Conservation (phyloP, 2,888 invertebrate genomes). For the Geophilus truncorum region DNA sequence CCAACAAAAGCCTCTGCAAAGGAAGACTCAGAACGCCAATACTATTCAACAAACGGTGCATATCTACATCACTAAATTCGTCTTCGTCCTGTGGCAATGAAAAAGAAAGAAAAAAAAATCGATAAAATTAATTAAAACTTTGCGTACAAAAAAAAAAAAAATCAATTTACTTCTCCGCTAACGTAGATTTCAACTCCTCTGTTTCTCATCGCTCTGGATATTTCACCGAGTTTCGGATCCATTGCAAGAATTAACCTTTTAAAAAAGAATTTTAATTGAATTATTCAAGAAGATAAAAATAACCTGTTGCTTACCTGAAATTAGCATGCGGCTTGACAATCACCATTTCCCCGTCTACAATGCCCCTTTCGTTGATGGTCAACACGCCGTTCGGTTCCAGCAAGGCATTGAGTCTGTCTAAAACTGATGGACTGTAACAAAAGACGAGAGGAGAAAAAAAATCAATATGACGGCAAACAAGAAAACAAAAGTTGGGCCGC, state of each 20-base stretch:
- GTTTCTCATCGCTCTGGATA: constrained; percentile 98
- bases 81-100: constrained; percentile 28
- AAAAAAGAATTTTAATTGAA: neutral
- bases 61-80: constrained; percentile 4
- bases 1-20: neutral
- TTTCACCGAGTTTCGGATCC: constrained; percentile 91
- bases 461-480: neutral
- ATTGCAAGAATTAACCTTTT: constrained; percentile 82
- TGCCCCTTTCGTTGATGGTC: constrained; percentile 85
- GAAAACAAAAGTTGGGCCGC: neutral
- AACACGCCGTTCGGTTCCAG: constrained; percentile 88
- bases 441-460: neutral
- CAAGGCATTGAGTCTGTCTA: constrained; percentile 92
- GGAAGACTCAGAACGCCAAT: constrained; percentile 17
- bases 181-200: constrained; percentile 87
- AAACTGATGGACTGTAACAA: constrained; percentile 71
- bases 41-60: constrained; percentile 31
- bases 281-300: neutral
- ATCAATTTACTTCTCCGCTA: constrained; percentile 40
- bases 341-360: constrained; percentile 63
- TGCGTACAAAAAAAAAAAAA: neutral
- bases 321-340: constrained; percentile 76
- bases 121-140: too few relatives aligned
- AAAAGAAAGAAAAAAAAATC: too few relatives aligned
- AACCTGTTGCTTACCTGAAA: constrained; percentile 56